A percentile compares a stretch with the other conserved stretches of the same genome.
Conservation (phyloP, 2,113 vertebrate genomes). For the Orientallactaga bullata region DNA sequence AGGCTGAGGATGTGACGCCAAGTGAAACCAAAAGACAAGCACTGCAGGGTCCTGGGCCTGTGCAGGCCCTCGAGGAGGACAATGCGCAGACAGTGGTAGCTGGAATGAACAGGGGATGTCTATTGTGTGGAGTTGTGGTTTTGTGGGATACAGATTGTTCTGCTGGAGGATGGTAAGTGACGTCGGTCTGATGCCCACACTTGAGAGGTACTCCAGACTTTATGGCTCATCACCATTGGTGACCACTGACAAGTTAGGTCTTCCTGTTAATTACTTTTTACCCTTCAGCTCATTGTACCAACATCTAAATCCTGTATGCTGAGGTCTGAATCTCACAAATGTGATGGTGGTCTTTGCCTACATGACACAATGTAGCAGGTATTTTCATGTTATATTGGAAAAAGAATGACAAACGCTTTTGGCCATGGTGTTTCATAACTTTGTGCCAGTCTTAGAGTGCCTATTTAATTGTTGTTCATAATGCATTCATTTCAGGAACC, state of each 20-base stretch:
- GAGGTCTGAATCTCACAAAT: not conserved
- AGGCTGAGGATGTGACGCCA: not conserved
- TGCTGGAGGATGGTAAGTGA: not conserved
- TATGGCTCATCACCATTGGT: not conserved
- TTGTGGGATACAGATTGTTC: not conserved
- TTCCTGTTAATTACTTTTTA: not conserved
- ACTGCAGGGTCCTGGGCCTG: not conserved
- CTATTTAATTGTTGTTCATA: not conserved
- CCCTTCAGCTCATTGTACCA: not conserved
- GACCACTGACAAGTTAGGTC: not conserved
- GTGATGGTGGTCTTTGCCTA: not conserved
- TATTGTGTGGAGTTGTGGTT: not conserved
- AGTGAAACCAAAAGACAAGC: not conserved
- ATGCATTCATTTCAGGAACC: not conserved
- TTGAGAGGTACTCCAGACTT: not conserved
- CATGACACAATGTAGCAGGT: not conserved
- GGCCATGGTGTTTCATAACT: not conserved
- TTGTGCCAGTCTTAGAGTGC: not conserved
- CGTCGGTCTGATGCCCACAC: not conserved
- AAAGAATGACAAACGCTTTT: not conserved
- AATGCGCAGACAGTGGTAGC: not conserved
- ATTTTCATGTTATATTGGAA: not conserved
- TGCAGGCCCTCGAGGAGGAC: too few relatives aligned
- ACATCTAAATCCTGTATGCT: not conserved
- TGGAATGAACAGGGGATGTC: not conserved